A percentile compares a stretch with the other conserved stretches of the same genome.
Evolutionary conservation across 92 coral and sea anemone genomes (phyloP).

Genomic region (Anthopleura xanthogrammica): DNA sequence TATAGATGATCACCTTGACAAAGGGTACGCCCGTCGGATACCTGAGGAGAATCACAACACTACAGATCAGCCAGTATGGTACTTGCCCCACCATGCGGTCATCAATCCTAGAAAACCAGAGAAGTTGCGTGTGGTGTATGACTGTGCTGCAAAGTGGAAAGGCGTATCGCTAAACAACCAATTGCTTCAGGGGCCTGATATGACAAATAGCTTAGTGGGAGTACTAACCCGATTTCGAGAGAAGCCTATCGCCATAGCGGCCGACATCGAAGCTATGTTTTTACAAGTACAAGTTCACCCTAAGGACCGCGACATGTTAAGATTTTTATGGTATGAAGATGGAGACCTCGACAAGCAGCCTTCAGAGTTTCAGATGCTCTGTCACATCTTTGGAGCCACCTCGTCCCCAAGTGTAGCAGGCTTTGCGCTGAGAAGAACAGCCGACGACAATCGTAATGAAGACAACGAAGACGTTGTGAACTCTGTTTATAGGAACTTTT

Average conservation of each 20-base stretch:
- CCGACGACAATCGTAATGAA: constrained; percentile 10
- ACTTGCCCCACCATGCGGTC: constrained; percentile 49
- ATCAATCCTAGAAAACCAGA: constrained; percentile 33
- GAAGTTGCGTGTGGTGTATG: constrained; percentile 34
- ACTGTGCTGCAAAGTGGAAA: constrained; percentile 36
- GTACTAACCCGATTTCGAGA: constrained; percentile 26
- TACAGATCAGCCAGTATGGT: constrained; percentile 35
- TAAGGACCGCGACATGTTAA: constrained; percentile 8
- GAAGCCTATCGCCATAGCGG: constrained; percentile 14
- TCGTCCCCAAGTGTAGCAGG: constrained; percentile 36
- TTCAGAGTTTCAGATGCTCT: constrained; percentile 32
- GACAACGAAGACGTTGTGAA: neutral
- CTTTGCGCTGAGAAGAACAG: constrained; percentile 21
- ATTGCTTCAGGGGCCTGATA: constrained; percentile 36
- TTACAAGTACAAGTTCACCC: constrained; percentile 18
- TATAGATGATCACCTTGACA: constrained; percentile 18
- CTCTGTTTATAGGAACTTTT: constrained; percentile 8
- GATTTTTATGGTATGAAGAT: constrained; percentile 41
- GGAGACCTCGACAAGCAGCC: constrained; percentile 7
- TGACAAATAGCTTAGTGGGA: constrained; percentile 27
- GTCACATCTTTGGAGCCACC: constrained; percentile 37
- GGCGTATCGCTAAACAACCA: constrained; percentile 30
- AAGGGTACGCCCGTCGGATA: constrained; percentile 24
- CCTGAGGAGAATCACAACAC: constrained; percentile 11
- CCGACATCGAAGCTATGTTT: constrained; percentile 36